Conservation (phyloP, 2,888 invertebrate species). For the Pachycephus smyrnensis region DNA sequence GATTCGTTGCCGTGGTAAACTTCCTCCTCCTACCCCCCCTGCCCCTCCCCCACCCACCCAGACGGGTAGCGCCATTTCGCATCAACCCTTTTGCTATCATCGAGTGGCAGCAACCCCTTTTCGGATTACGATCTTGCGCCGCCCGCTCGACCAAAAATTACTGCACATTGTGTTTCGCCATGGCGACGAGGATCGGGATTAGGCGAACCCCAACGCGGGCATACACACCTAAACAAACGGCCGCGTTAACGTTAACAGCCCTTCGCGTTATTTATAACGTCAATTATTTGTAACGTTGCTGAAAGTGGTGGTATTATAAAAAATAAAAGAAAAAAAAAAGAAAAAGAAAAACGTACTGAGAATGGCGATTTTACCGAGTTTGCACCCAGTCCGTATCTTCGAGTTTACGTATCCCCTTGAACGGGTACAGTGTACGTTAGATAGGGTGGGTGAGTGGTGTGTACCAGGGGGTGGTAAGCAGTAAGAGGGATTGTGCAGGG, state of each 20-base stretch:
- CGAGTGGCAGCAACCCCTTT: slow-evolving; percentile 28
- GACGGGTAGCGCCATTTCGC: slow-evolving; percentile 8
- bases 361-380: neutral
- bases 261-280: neutral
- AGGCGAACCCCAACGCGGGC: neutral
- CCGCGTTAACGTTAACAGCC: neutral
- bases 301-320: neutral
- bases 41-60: too few species aligned
- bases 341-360: too few species aligned
- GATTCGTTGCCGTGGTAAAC: slow-evolving; percentile 2
- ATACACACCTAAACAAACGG: neutral
- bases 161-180: slow-evolving; percentile 5
- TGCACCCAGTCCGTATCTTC: neutral
- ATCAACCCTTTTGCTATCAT: slow-evolving; percentile 32
- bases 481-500: slow-evolving; percentile 6
- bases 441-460: neutral
- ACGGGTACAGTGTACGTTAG: neutral
- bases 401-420: neutral
- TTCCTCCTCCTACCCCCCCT: neutral
- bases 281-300: neutral
- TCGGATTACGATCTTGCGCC: slow-evolving; percentile 27
- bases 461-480: slow-evolving; percentile 13
- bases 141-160: slow-evolving; percentile 13
- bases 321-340: neutral
- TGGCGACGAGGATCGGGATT: neutral